phyloP scores from a whole-genome alignment of 37 sponge, comb jelly and placozoan genomes.

The Beroe ovata region DNA sequence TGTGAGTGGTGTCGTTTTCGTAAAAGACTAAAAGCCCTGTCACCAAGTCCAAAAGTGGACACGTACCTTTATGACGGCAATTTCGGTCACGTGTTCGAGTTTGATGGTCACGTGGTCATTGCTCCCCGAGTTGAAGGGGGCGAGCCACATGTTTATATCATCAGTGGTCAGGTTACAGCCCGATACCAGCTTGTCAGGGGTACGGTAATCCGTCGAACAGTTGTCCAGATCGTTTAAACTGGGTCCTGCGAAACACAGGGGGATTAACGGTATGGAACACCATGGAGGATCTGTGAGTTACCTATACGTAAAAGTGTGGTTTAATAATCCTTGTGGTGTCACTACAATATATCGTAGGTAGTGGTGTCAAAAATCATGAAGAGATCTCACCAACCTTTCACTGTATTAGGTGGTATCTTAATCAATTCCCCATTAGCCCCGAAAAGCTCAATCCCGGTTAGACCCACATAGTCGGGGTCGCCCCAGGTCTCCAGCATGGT shows the following conservation, averaged over 20 bases:
- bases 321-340: too few relatives aligned
- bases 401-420: conserved; percentile 18
- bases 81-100: conserved; percentile 5
- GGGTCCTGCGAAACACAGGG: conserved; percentile 52
- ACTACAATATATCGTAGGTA: too few relatives aligned
- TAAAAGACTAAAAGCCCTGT: too few relatives aligned
- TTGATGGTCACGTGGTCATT: neutral
- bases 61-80: conserved; percentile 43
- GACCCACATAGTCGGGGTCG: conserved; percentile 69
- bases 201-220: conserved; percentile 28
- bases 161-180: conserved; percentile 80
- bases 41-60: too few relatives aligned
- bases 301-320: too few relatives aligned
- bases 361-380: neutral
- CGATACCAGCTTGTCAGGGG: conserved; percentile 71
- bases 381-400: too few relatives aligned
- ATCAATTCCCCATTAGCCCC: conserved; percentile 67
- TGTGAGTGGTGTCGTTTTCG: too few relatives aligned
- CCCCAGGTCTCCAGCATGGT: conserved; percentile 70
- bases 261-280: too few relatives aligned
- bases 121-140: conserved; percentile 67
- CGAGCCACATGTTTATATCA: conserved; percentile 83
- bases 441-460: conserved; percentile 69
- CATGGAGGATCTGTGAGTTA: too few relatives aligned
- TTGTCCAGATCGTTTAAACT: conserved; percentile 61